phyloP scores from a whole-genome alignment of 2,797 vertebrate species.

The Hippoglossus hippoglossus region DNA sequence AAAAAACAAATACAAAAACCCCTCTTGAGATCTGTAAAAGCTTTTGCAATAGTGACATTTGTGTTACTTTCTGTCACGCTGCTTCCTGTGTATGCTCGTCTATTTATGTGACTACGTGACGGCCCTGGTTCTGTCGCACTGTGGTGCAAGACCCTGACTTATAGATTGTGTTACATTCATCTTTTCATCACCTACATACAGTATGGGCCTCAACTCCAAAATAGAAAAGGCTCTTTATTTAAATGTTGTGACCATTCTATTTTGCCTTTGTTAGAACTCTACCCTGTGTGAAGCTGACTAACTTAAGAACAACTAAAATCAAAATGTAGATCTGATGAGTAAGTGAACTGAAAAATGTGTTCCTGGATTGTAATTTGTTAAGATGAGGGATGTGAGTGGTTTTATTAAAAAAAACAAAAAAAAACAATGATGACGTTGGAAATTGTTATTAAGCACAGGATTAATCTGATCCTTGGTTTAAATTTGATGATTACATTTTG shows the following conservation, averaged over 20 bases:
- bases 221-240: constrained; percentile 31
- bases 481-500: too few relatives aligned
- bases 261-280: not conserved
- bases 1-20: not conserved
- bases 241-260: constrained; percentile 25
- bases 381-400: too few relatives aligned
- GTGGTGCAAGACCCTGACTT: constrained; percentile 21
- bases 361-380: too few relatives aligned
- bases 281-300: not conserved
- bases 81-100: constrained; percentile 9
- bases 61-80: not conserved
- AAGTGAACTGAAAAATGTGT: too few relatives aligned
- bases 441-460: not conserved
- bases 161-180: constrained; percentile 37
- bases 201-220: constrained; percentile 22
- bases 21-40: not conserved
- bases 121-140: constrained; percentile 5
- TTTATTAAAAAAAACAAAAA: too few relatives aligned
- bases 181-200: constrained; percentile 26
- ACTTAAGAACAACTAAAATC: not conserved
- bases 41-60: not conserved
- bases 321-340: too few relatives aligned
- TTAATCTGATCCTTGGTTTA: too few relatives aligned
- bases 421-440: not conserved
- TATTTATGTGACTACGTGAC: constrained; percentile 27